Percentiles rank a stretch among this genome's conserved stretches.
These are phyloP conservation scores for Scomberomorus guttatus DNA, from an alignment of 2,797 vertebrate genomes.

Conservation along the genomic window DNA sequence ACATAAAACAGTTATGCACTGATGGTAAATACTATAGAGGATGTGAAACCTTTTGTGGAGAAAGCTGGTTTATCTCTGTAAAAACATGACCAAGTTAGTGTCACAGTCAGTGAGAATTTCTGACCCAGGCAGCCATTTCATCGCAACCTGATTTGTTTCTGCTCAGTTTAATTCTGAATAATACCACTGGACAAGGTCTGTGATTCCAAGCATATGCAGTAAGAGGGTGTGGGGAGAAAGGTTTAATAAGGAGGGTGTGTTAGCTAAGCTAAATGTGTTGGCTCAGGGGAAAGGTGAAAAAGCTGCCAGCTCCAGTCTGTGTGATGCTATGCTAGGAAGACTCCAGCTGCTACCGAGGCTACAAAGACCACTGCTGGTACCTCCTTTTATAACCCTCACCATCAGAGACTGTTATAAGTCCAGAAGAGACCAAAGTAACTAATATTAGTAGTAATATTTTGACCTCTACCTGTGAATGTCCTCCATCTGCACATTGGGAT, in stretches of 20 bases:
- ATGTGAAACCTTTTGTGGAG: not conserved
- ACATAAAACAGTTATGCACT: constrained; percentile 7
- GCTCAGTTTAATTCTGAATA: constrained; percentile 26
- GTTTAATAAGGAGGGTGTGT: constrained; percentile 66
- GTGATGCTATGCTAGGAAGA: constrained; percentile 24
- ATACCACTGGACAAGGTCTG: constrained; percentile 35
- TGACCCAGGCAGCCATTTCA: constrained; percentile 28
- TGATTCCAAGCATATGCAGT: constrained; percentile 64
- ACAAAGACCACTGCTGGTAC: not conserved
- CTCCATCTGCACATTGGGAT: constrained; percentile 1
- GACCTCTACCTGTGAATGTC: constrained; percentile 7
- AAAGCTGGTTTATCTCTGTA: constrained; percentile 9
- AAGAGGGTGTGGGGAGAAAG: constrained; percentile 63
- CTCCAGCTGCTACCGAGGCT: constrained; percentile 20
- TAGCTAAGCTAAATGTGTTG: constrained; percentile 40
- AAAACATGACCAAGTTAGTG: constrained; percentile 5
- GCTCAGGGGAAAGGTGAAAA: constrained; percentile 46
- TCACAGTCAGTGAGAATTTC: constrained; percentile 7
- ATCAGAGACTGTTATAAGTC: not conserved
- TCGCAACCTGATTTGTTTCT: constrained; percentile 48
- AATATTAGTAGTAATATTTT: too few species aligned
- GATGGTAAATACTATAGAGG: not conserved
- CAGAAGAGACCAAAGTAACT: constrained; percentile 2
- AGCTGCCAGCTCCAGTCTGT: constrained; percentile 42
- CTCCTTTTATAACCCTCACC: constrained; percentile 4